Conservation (phyloP, 2,797 vertebrate species). For the Xiphophorus birchmanni region DNA sequence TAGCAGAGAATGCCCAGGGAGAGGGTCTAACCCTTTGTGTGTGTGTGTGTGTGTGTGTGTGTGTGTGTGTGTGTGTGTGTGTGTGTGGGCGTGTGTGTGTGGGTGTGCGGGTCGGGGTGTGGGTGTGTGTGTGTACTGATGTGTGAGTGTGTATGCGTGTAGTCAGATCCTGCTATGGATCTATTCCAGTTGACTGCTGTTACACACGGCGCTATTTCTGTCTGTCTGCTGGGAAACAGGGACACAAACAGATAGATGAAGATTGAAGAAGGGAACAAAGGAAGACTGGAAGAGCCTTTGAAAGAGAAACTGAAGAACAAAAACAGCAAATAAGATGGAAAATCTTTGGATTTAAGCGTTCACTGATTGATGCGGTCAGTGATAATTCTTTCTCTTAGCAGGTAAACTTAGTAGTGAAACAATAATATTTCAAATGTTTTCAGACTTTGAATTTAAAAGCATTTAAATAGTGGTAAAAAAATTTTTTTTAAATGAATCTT, state of each 20-base stretch:
- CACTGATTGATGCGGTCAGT: not conserved
- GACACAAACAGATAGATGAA: slow-evolving; percentile 53
- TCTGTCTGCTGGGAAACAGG: slow-evolving; percentile 72
- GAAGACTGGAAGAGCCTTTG: slow-evolving; percentile 13
- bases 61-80: slow-evolving; percentile 20
- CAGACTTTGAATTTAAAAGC: slow-evolving; percentile 17
- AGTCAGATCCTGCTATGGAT: slow-evolving; percentile 55
- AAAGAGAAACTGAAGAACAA: slow-evolving; percentile 5
- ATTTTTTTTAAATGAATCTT: not conserved
- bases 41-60: slow-evolving; percentile 19
- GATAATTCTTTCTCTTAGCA: not conserved
- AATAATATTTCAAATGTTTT: slow-evolving; percentile 14
- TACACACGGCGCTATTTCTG: slow-evolving; percentile 70
- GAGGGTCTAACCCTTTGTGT: slow-evolving; percentile 19
- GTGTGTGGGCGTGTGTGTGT: slow-evolving; percentile 17
- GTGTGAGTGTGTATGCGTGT: slow-evolving; percentile 18
- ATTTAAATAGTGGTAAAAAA: not conserved
- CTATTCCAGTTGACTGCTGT: slow-evolving; percentile 63
- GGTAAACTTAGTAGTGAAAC: slow-evolving; percentile 4
- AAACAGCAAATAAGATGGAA: slow-evolving; percentile 3
- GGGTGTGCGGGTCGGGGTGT: slow-evolving; percentile 8
- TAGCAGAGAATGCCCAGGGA: slow-evolving; percentile 49
- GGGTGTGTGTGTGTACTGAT: slow-evolving; percentile 10
- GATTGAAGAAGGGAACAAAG: slow-evolving; percentile 28
- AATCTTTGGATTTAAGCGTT: slow-evolving; percentile 12